Conservation (phyloP, 2,113 vertebrate genomes). For the Hippocampus abdominalis region DNA sequence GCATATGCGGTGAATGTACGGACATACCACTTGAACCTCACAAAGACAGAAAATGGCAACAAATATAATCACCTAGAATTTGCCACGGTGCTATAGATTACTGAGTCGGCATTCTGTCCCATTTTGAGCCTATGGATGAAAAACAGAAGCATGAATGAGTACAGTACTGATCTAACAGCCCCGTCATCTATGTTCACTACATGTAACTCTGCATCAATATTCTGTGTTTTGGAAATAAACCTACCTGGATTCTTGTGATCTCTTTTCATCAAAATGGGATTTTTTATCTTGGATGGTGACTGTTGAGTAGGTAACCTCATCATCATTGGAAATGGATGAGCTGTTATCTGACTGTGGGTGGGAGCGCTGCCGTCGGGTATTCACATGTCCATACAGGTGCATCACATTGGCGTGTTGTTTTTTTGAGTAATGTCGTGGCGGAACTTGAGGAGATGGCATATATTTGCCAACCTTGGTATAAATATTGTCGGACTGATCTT, state of each 20-base stretch:
- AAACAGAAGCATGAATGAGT: background rate
- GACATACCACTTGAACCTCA: background rate
- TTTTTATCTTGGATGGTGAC: background rate
- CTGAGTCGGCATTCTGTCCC: background rate
- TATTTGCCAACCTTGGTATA: background rate
- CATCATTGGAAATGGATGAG: background rate
- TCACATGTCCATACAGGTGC: background rate
- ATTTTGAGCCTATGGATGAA: background rate
- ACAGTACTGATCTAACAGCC: background rate
- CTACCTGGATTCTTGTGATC: background rate
- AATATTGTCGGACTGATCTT: background rate
- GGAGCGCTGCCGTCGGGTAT: background rate
- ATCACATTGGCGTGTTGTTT: constrained; percentile 3
- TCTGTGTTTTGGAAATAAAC: background rate
- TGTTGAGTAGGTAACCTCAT: constrained; percentile 5
- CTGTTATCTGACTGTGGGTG: background rate
- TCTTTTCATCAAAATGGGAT: background rate
- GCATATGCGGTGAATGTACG: background rate
- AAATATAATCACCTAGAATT: background rate
- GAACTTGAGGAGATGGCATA: background rate
- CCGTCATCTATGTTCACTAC: background rate
- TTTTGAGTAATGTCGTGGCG: background rate
- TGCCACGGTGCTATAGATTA: constrained; percentile 1
- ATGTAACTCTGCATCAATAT: background rate
- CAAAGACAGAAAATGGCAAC: background rate